phyloP scores from a whole-genome alignment of 2,113 vertebrate species.

The Budorcas taxicolor region DNA sequence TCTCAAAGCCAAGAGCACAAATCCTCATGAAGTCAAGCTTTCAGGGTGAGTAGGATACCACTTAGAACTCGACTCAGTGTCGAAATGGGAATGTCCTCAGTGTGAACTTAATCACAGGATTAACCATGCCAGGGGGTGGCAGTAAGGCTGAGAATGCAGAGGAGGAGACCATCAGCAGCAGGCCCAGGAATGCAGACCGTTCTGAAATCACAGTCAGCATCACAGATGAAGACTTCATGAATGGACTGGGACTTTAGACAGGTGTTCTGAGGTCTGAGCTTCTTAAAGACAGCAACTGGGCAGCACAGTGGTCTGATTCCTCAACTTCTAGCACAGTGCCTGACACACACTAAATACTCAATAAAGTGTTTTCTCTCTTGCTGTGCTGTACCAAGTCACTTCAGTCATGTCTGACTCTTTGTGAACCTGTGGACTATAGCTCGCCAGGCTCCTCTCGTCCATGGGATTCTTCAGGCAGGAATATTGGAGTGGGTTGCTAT shows the following conservation, averaged over 20 bases:
- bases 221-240: neutral
- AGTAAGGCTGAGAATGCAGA: accelerated
- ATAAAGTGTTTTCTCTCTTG: neutral
- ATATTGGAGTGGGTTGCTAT: neutral
- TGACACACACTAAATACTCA: neutral
- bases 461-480: neutral
- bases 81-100: neutral
- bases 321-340: neutral
- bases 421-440: neutral
- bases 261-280: neutral
- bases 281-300: neutral
- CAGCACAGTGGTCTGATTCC: neutral
- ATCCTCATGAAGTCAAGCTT: neutral
- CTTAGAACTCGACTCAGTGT: neutral
- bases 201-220: neutral
- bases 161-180: neutral
- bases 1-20: slow-evolving; percentile 4
- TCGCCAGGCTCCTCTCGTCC: neutral
- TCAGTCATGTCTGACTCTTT: neutral
- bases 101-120: neutral
- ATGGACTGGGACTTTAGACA: neutral
- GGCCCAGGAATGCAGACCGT: accelerated
- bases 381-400: neutral
- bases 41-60: neutral
- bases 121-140: neutral